Conservation (phyloP, 2,113 vertebrate genomes). For the Hippopotamus amphibius region DNA sequence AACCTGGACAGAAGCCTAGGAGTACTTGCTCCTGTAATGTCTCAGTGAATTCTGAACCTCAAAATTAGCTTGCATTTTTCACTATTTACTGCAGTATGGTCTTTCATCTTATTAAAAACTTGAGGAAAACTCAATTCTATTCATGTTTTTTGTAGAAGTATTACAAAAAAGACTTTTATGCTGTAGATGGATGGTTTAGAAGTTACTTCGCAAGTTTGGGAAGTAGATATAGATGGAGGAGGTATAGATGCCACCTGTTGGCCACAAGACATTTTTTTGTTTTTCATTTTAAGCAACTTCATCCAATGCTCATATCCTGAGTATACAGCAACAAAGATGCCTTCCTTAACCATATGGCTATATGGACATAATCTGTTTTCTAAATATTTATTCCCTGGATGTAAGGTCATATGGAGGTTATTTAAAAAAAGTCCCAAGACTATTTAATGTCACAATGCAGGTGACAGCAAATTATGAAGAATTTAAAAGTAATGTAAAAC, state of each 20-base stretch:
- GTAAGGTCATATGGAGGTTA: background rate
- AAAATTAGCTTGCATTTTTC: background rate
- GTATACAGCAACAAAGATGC: background rate
- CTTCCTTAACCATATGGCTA: background rate
- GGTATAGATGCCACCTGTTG: background rate
- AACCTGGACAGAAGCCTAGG: background rate
- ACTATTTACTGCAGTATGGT: background rate
- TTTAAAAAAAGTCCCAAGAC: background rate
- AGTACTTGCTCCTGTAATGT: background rate
- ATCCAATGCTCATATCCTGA: background rate
- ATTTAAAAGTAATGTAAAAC: background rate
- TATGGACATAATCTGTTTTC: background rate
- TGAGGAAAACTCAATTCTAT: background rate
- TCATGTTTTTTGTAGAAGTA: background rate
- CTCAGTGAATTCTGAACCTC: background rate
- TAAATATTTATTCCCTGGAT: background rate
- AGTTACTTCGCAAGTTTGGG: background rate
- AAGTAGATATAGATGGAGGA: background rate
- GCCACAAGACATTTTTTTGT: background rate
- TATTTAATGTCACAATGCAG: slow-evolving; percentile 10
- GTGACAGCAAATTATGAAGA: slow-evolving; percentile 17
- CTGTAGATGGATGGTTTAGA: background rate
- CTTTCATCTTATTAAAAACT: background rate
- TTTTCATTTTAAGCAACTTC: background rate
- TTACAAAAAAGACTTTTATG: background rate